Base-by-base conservation (phyloP, 2,113 vertebrate genomes). In the Shinisaurus crocodilurus region DNA sequence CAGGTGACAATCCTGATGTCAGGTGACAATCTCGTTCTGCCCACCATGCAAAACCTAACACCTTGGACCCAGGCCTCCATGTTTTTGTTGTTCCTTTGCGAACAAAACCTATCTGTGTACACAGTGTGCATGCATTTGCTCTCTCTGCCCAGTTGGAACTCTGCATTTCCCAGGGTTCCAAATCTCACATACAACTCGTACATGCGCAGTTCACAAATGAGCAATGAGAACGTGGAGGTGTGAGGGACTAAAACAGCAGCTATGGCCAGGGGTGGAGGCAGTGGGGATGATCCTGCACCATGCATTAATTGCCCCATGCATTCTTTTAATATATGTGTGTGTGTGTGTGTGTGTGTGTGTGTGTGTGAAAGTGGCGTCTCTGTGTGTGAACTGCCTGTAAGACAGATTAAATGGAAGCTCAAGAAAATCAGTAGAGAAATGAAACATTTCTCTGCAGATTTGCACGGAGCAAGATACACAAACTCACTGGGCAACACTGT, bases 371-470 rank as follows among this genome's bases (percentile, higher is more conserved):
- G n/a, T 85, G 34, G 48, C n/a, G 45, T n/a, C 48, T 85, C 45
- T 85, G 18, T 16, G 50, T 50, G 45, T n/a, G 45, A 85, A 72
- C 69, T 87, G 32, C 90, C 94, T 89, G 81, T 70, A 87, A 93
- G 94, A 94, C 94, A 95, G 94, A 54, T 94, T 92, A 94, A 93
- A 92, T 77, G 90, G 75, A 92, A 88, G 76, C 93, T 67, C 85
- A 94, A 93, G 90, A 94, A 34, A 23, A 48, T 77, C 1, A 8
- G 29, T 2, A 1, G 13, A 32, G 7, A 15, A n/a, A 18, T 2
- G 20, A 27, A 75, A 29, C 13, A 37, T 54, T 79, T 77, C 57
- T 45, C 32, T 88, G 23, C 29, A 88, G 25, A 45, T 74, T 83
- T 84, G 45, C 77, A 81, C 3, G 27, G 32, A 16, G 57, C 57